These are phyloP conservation scores for Scaptomyza caliginosa DNA, from an alignment of 2,888 invertebrate genomes.

Conservation along the genomic window DNA sequence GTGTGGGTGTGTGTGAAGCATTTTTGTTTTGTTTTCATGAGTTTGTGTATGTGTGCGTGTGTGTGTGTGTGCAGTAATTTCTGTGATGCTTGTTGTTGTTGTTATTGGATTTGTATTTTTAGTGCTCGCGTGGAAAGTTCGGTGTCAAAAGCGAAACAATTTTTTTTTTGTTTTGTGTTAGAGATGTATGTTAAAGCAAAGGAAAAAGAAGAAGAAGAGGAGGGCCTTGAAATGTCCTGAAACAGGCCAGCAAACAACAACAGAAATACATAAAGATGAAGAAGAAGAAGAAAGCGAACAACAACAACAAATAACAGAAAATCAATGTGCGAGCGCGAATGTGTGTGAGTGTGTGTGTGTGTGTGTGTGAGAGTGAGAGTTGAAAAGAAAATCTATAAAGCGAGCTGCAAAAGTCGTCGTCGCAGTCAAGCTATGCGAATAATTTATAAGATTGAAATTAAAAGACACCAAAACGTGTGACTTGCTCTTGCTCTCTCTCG, in stretches of 20 bases:
- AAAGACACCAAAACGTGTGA: constrained; percentile 42
- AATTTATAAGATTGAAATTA: constrained; percentile 65
- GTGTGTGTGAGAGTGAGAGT: constrained; percentile 12
- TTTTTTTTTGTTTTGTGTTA: constrained; percentile 60
- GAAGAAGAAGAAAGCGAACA: constrained; percentile 2
- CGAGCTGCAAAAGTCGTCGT: constrained; percentile 55
- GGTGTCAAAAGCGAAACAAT: constrained; percentile 61
- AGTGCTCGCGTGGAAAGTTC: constrained; percentile 66
- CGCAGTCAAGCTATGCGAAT: constrained; percentile 60
- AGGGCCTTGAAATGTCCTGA: constrained; percentile 66
- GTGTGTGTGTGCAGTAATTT: constrained; percentile 9
- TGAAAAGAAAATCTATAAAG: constrained; percentile 69
- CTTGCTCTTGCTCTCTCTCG: constrained; percentile 6
- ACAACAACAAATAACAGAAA: constrained; percentile 55
- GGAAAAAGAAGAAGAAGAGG: not conserved
- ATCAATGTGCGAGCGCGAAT: constrained; percentile 61
- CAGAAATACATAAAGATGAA: constrained; percentile 9
- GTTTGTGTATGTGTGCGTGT: constrained; percentile 3
- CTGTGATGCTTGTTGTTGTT: constrained; percentile 30
- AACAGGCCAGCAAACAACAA: constrained; percentile 37
- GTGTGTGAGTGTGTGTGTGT: constrained; percentile 4
- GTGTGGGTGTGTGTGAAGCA: constrained; percentile 30
- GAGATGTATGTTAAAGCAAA: constrained; percentile 46
- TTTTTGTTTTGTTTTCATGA: constrained; percentile 33
- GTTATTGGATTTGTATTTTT: constrained; percentile 50